Conservation (phyloP, 2,113 vertebrate genomes). For the Anthoscopus minutus region DNA sequence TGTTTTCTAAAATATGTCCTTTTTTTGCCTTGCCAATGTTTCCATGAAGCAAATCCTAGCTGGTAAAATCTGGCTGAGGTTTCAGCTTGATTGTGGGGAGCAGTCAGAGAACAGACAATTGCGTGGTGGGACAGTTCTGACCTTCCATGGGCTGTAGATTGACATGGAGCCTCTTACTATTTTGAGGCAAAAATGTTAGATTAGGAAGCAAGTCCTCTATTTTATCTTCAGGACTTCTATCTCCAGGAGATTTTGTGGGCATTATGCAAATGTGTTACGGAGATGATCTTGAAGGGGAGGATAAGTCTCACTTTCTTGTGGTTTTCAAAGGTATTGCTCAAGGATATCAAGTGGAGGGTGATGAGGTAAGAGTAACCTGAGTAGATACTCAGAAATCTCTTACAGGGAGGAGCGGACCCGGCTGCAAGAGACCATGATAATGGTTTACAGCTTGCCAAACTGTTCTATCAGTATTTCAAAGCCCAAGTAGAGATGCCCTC, state of each 20-base stretch:
- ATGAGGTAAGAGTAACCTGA: neutral
- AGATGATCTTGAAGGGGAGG: neutral
- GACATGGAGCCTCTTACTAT: neutral
- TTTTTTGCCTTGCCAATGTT: neutral
- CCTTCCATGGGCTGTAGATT: neutral
- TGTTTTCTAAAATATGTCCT: neutral
- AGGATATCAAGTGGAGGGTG: too few relatives aligned
- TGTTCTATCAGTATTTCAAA: neutral
- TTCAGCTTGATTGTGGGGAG: neutral
- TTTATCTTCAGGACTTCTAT: neutral
- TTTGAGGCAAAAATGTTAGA: neutral
- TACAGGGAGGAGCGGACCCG: neutral
- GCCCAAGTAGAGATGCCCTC: neutral
- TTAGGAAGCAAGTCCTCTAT: neutral
- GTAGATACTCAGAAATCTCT: neutral
- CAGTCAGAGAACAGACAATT: neutral
- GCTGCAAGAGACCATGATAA: neutral
- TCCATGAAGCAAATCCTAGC: neutral
- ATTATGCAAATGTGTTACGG: neutral
- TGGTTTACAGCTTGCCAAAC: neutral
- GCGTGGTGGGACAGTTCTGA: neutral
- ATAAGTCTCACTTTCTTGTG: fast-evolving
- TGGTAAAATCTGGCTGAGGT: neutral
- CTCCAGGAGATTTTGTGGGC: neutral
- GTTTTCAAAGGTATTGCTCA: neutral